Evolutionary conservation across 2,113 vertebrate genomes (phyloP).

Genomic region (Gymnorhina tibicen): DNA sequence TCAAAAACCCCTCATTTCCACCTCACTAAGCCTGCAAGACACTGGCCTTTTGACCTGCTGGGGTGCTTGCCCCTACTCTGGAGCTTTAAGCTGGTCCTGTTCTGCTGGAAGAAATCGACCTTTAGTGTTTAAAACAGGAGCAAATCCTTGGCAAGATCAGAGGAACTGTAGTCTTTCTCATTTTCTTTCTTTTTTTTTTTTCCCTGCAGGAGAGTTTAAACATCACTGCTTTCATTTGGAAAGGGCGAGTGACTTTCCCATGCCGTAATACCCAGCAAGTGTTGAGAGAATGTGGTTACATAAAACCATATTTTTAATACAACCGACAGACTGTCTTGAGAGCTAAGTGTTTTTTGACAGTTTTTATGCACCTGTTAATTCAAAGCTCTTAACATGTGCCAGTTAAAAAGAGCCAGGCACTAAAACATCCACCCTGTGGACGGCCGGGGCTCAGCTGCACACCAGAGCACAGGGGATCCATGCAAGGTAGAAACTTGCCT

Average conservation of each 20-base stretch:
- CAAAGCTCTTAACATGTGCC: slow-evolving; percentile 83
- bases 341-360: slow-evolving; percentile 82
- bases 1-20: not conserved
- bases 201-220: not conserved
- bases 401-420: slow-evolving; percentile 80
- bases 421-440: slow-evolving; percentile 72
- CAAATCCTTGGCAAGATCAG: slow-evolving; percentile 6
- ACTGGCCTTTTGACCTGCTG: not conserved
- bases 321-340: slow-evolving; percentile 78
- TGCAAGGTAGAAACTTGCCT: slow-evolving; percentile 60
- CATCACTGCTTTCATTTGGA: slow-evolving; percentile 11
- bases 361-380: slow-evolving; percentile 84
- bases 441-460: slow-evolving; percentile 67
- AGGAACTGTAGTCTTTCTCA: not conserved
- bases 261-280: slow-evolving; percentile 58
- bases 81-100: not conserved
- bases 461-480: slow-evolving; percentile 33
- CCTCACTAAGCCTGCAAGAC: not conserved
- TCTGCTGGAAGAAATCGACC: not conserved
- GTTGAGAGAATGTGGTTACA: slow-evolving; percentile 74
- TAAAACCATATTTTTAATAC: slow-evolving; percentile 78
- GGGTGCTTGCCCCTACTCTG: not conserved
- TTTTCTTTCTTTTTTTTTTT: not conserved
- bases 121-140: slow-evolving; percentile 10
- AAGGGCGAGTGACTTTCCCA: slow-evolving; percentile 63